phyloP scores from a whole-genome alignment of 92 coral and sea anemone genomes.

The Porites lobata region DNA sequence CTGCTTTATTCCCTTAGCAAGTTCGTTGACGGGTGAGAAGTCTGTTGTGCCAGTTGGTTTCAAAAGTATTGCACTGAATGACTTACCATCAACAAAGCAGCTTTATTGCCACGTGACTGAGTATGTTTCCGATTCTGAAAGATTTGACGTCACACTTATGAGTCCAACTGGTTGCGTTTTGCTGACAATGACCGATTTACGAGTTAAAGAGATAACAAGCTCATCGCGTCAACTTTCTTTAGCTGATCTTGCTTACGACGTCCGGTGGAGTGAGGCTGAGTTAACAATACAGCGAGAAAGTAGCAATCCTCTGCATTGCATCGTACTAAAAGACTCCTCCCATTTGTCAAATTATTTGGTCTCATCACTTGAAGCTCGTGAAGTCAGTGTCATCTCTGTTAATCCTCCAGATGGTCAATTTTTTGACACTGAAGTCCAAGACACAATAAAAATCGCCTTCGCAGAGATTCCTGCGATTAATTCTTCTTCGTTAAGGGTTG shows the following conservation, averaged over 20 bases:
- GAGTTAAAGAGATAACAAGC: constrained; percentile 61
- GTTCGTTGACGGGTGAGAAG: not conserved
- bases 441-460: constrained; percentile 3
- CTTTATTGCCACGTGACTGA: constrained; percentile 77
- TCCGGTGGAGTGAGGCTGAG: constrained; percentile 63
- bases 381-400: constrained; percentile 33
- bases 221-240: constrained; percentile 15
- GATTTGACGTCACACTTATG: constrained; percentile 66
- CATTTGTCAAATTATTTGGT: constrained; percentile 30
- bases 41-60: constrained; percentile 64
- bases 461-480: not conserved
- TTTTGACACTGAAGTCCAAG: constrained; percentile 8
- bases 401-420: constrained; percentile 8
- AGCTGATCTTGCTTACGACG: constrained; percentile 57
- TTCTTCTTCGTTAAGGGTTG: constrained; percentile 40
- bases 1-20: constrained; percentile 57
- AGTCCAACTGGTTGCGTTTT: constrained; percentile 59
- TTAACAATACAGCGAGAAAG: not conserved
- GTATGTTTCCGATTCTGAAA: constrained; percentile 10
- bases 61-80: constrained; percentile 12
- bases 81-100: constrained; percentile 19
- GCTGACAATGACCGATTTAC: constrained; percentile 64
- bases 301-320: not conserved
- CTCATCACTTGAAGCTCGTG: not conserved
- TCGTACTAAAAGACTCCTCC: constrained; percentile 43